Conservation (phyloP, 2,113 vertebrate species). For the Dunckerocampus dactyliophorus region DNA sequence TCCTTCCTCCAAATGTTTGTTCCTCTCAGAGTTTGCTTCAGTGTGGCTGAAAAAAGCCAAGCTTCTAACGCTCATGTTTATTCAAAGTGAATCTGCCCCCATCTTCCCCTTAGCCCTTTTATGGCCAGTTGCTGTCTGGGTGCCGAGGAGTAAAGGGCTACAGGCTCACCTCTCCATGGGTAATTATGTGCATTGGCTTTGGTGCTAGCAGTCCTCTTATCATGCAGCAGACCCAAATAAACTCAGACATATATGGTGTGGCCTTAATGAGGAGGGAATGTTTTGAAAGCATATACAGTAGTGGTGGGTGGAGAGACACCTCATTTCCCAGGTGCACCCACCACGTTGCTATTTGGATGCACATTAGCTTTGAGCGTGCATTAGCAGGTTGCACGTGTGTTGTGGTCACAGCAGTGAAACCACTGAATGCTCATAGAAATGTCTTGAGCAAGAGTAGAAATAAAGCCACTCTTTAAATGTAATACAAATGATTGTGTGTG, state of each 20-base stretch:
- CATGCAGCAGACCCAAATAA: conserved; percentile 34
- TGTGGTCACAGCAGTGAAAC: background rate
- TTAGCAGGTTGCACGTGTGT: conserved; percentile 8
- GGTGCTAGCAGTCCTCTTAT: conserved; percentile 45
- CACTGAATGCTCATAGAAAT: background rate
- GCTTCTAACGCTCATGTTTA: conserved; percentile 5
- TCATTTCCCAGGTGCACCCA: conserved; percentile 26
- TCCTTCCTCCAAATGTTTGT: conserved; percentile 1
- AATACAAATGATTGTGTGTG: conserved; percentile 34
- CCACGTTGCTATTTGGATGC: conserved; percentile 13
- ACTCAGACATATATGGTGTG: conserved; percentile 6
- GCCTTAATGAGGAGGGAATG: conserved; percentile 49
- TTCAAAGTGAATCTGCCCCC: conserved; percentile 4
- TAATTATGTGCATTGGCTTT: conserved; percentile 59
- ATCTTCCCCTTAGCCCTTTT: conserved; percentile 30
- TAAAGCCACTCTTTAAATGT: conserved; percentile 25
- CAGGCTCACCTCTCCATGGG: conserved; percentile 51
- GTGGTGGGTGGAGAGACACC: conserved; percentile 23
- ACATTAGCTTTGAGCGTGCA: conserved; percentile 24
- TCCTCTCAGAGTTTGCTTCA: background rate
- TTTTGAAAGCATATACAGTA: conserved; percentile 33
- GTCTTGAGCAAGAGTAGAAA: conserved; percentile 20
- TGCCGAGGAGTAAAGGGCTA: conserved; percentile 36
- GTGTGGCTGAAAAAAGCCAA: background rate
- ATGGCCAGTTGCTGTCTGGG: conserved; percentile 31